Conservation (phyloP, 2,113 vertebrate species). For the Mesembrinibis cayennensis region DNA sequence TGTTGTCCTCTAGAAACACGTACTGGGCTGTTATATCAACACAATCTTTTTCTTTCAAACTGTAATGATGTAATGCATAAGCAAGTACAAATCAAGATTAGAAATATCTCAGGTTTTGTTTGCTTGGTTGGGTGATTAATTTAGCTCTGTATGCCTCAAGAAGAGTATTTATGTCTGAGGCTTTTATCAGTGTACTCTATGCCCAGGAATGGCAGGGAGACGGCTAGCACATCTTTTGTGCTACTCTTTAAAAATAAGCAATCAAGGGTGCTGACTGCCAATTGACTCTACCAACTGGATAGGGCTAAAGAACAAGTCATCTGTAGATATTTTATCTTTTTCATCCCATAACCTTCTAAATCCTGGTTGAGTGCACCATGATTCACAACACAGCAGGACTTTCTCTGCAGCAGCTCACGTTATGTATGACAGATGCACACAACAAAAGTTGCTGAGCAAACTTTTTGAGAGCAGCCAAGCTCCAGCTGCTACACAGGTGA, state of each 20-base stretch:
- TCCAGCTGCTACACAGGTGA: not conserved
- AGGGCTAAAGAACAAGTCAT: not conserved
- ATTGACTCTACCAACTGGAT: not conserved
- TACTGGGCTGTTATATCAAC: not conserved
- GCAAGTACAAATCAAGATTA: not conserved
- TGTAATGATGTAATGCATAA: conserved; percentile 15
- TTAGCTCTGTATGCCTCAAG: not conserved
- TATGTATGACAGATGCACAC: not conserved
- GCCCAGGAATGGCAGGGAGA: not conserved
- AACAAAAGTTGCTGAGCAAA: not conserved
- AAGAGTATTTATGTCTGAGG: not conserved
- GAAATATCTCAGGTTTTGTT: conserved; percentile 4
- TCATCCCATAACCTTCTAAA: not conserved
- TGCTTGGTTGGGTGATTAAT: conserved; percentile 43
- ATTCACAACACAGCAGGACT: not conserved
- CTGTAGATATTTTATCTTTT: conserved; percentile 1
- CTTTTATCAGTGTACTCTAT: not conserved
- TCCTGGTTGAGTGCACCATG: not conserved
- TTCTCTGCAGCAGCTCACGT: not conserved
- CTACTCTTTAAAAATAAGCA: not conserved
- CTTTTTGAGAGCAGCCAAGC: not conserved
- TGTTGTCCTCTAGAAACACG: not conserved
- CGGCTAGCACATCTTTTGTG: not conserved
- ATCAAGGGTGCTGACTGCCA: not conserved
- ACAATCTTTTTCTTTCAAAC: conserved; percentile 42